These are phyloP conservation scores for Lindbergichthys nudifrons DNA, from an alignment of 2,797 vertebrate genomes.

Conservation along the genomic window DNA sequence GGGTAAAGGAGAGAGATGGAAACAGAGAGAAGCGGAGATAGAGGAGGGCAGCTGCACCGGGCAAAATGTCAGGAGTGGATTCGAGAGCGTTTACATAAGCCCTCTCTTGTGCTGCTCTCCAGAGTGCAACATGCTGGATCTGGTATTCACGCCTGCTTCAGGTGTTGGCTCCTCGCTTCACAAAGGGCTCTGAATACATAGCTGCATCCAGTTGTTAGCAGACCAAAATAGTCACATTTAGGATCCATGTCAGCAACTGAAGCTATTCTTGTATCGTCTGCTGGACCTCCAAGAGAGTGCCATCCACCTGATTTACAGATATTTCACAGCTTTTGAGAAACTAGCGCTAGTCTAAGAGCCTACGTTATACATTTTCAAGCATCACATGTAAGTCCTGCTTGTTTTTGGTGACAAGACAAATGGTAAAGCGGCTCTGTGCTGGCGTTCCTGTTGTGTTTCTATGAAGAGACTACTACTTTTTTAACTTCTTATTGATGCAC, in stretches of 20 bases:
- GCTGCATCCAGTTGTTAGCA: not conserved
- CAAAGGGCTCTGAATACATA: slow-evolving; percentile 12
- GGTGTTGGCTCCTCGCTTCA: slow-evolving; percentile 27
- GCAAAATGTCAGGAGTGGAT: slow-evolving; percentile 51
- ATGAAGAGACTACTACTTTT: too few relatives aligned
- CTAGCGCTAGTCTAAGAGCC: not conserved
- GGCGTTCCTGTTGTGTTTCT: too few relatives aligned
- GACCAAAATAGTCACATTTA: not conserved
- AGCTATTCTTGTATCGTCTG: not conserved
- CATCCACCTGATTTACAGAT: not conserved
- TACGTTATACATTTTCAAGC: not conserved
- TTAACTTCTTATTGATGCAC: not conserved
- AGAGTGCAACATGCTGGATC: slow-evolving; percentile 35
- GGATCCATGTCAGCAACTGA: not conserved
- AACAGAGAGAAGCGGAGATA: slow-evolving; percentile 24
- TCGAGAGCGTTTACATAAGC: slow-evolving; percentile 60
- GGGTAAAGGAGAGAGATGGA: slow-evolving; percentile 15
- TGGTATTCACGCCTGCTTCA: slow-evolving; percentile 31
- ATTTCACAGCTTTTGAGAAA: not conserved
- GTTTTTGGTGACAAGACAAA: not conserved
- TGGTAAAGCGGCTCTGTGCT: too few relatives aligned
- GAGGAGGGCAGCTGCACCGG: slow-evolving; percentile 38
- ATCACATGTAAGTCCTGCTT: not conserved
- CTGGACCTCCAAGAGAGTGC: not conserved
- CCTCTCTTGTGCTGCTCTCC: slow-evolving; percentile 43